Percentiles rank a stretch among this genome's conserved stretches.
phyloP scores from a whole-genome alignment of 2,888 invertebrate species.

The Aphodius sticticus region DNA sequence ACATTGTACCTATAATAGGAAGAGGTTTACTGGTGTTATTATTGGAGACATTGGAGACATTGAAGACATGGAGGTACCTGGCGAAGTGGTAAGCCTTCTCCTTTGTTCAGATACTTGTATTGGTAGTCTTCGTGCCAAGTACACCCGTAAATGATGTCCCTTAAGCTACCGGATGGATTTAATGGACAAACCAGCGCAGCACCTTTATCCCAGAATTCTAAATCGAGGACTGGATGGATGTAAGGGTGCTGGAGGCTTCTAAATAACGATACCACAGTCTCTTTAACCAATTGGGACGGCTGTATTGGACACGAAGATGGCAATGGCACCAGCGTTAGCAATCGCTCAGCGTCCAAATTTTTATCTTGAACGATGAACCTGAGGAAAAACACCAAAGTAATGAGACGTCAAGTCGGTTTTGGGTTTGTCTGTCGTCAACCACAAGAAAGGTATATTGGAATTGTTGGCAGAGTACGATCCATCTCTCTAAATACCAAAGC shows the following conservation, averaged over 20 bases:
- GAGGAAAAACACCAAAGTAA: not conserved
- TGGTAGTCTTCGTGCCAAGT: slow-evolving; percentile 67
- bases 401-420: not conserved
- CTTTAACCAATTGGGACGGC: slow-evolving; percentile 67
- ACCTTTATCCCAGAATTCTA: slow-evolving; percentile 76
- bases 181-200: slow-evolving; percentile 84
- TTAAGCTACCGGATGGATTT: slow-evolving; percentile 84
- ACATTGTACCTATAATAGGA: slow-evolving; percentile 75
- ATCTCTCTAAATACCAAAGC: too few relatives aligned
- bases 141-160: slow-evolving; percentile 82
- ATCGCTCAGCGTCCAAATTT: slow-evolving; percentile 78
- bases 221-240: slow-evolving; percentile 87
- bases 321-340: slow-evolving; percentile 76
- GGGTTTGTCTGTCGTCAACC: too few relatives aligned
- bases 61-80: slow-evolving; percentile 45
- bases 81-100: slow-evolving; percentile 53
- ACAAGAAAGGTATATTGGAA: too few relatives aligned
- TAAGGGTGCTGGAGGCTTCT: slow-evolving; percentile 91
- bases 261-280: slow-evolving; percentile 80
- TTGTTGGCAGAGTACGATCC: too few relatives aligned
- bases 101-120: slow-evolving; percentile 51
- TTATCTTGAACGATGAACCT: slow-evolving; percentile 84
- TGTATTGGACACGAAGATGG: slow-evolving; percentile 73
- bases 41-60: not conserved
- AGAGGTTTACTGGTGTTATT: not conserved